Conservation (phyloP, 2,797 vertebrate genomes). For the Catostomus latipinnis region DNA sequence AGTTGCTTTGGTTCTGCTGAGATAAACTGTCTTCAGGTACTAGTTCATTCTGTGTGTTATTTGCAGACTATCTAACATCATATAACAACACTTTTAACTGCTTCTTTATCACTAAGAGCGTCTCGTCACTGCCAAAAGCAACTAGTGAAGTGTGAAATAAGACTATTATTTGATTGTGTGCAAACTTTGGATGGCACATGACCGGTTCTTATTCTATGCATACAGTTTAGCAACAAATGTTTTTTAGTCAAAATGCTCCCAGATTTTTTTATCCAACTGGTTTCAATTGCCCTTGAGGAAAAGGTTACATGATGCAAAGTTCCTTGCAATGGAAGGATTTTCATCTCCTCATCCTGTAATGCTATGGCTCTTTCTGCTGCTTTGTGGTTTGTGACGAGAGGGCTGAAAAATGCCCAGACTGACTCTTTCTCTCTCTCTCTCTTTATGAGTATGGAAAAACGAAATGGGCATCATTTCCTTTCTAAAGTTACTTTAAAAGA, state of each 20-base stretch:
- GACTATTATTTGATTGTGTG: neutral
- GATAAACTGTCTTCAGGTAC: slow-evolving; percentile 31
- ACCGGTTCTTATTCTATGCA: neutral
- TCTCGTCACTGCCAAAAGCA: slow-evolving; percentile 39
- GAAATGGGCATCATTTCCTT: slow-evolving; percentile 44
- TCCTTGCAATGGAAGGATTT: slow-evolving; percentile 53
- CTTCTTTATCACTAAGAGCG: slow-evolving; percentile 60
- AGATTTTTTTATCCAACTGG: slow-evolving; percentile 25
- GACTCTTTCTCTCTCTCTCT: slow-evolving; percentile 26
- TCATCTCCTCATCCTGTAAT: slow-evolving; percentile 58
- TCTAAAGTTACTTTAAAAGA: slow-evolving; percentile 52
- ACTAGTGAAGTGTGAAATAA: neutral
- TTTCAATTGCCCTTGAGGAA: slow-evolving; percentile 51
- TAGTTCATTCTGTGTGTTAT: slow-evolving; percentile 55
- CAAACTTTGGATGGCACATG: neutral
- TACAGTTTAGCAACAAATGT: neutral
- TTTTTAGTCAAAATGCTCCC: neutral
- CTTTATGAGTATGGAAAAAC: slow-evolving; percentile 49
- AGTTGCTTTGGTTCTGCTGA: slow-evolving; percentile 9
- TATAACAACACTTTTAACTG: slow-evolving; percentile 49
- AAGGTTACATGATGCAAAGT: slow-evolving; percentile 58
- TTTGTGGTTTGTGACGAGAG: slow-evolving; percentile 65
- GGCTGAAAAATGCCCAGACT: slow-evolving; percentile 56
- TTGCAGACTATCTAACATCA: slow-evolving; percentile 56
- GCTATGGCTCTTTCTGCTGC: slow-evolving; percentile 53